These are phyloP conservation scores for Palaemon carinicauda DNA, from an alignment of 1,140 invertebrate genomes.

Conservation along the genomic window DNA sequence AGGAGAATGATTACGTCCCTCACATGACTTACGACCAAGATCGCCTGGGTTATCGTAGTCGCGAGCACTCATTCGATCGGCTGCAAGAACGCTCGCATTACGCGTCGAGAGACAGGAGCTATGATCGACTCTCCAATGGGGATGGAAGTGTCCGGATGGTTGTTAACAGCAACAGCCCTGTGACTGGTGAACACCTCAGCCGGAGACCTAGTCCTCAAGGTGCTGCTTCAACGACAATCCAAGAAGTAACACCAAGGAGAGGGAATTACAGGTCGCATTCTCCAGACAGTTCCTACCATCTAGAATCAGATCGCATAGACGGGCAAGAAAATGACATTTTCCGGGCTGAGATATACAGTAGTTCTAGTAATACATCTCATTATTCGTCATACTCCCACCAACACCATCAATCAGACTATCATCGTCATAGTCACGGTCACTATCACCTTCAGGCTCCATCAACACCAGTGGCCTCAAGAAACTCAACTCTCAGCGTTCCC, in stretches of 20 bases:
- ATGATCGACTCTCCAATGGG: background rate
- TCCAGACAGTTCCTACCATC: conserved; percentile 28
- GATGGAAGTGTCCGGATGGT: conserved; percentile 38
- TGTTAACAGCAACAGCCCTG: background rate
- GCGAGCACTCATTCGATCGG: background rate
- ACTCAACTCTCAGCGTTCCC: background rate
- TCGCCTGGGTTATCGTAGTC: background rate
- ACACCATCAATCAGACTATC: conserved; percentile 17
- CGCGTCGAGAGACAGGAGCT: background rate
- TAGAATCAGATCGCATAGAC: background rate
- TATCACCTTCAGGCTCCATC: background rate
- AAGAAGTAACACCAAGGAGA: background rate
- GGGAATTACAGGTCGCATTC: conserved; percentile 9
- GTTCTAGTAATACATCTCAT: background rate
- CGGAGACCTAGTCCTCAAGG: conserved; percentile 30
- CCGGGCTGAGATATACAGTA: background rate
- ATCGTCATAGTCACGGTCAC: conserved; percentile 14
- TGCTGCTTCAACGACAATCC: background rate
- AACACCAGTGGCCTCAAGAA: conserved; percentile 7
- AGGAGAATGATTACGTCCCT: background rate
- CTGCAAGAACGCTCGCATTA: background rate
- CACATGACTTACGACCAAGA: background rate
- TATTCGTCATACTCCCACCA: background rate
- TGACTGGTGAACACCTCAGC: background rate
- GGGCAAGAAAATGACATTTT: background rate